These are phyloP conservation scores for Nibea coibor DNA, from an alignment of 2,113 vertebrate species.

Conservation along the genomic window DNA sequence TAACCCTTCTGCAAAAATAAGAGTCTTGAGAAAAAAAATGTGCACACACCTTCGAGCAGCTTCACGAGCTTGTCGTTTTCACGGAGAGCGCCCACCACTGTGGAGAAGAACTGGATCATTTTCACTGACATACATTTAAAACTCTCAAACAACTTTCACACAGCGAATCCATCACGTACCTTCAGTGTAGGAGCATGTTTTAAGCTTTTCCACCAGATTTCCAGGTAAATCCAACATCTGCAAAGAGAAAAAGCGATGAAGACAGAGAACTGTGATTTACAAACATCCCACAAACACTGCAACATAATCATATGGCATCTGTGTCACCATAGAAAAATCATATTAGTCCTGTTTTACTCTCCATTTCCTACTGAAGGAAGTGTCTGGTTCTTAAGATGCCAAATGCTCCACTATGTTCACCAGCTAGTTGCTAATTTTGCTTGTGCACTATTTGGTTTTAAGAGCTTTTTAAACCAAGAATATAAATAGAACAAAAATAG, in stretches of 20 bases:
- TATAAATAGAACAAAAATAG: too few relatives aligned
- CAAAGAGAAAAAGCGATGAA: constrained; percentile 8
- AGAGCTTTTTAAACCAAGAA: too few relatives aligned
- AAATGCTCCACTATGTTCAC: too few relatives aligned
- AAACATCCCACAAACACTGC: not conserved
- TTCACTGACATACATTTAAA: not conserved
- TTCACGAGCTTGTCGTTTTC: constrained; percentile 47
- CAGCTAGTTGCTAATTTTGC: too few relatives aligned
- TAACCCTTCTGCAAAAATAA: not conserved
- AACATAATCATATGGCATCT: not conserved
- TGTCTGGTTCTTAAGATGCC: too few relatives aligned
- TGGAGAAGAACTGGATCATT: not conserved
- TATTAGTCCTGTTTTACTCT: too few relatives aligned
- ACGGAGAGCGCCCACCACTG: constrained; percentile 55
- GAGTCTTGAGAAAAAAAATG: not conserved
- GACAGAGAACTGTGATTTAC: not conserved
- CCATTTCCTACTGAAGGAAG: too few relatives aligned
- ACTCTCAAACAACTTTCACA: not conserved
- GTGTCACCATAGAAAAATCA: not conserved
- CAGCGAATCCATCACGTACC: constrained; percentile 41
- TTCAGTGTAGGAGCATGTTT: constrained; percentile 30
- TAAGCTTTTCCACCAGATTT: not conserved
- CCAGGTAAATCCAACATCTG: constrained; percentile 67
- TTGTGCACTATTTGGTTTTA: too few relatives aligned
- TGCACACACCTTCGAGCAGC: constrained; percentile 57